Conservation (phyloP, 2,888 invertebrate species). For the Drosophila melanosoma region DNA sequence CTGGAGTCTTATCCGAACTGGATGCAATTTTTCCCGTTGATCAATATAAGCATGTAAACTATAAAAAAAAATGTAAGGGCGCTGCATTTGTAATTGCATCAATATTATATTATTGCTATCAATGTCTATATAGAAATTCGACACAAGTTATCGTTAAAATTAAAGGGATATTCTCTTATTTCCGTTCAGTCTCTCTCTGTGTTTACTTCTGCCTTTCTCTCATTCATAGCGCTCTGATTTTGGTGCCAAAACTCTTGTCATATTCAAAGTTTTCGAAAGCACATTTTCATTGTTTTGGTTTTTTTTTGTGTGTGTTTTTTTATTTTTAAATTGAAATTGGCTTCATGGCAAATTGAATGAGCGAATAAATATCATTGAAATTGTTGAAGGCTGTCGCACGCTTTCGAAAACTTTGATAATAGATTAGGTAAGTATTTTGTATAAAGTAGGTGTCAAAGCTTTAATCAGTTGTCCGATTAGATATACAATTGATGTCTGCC, state of each 20-base stretch:
- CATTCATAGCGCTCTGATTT: neutral
- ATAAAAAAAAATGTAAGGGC: neutral
- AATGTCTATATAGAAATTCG: neutral
- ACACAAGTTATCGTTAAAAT: neutral
- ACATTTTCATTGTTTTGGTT: constrained; percentile 32
- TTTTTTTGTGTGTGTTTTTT: neutral
- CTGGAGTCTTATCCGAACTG: neutral
- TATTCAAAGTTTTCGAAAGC: constrained; percentile 84
- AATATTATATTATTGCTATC: neutral
- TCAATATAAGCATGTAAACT: neutral
- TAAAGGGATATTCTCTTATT: neutral
- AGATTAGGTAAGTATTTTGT: constrained; percentile 5
- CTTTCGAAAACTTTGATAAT: constrained; percentile 85
- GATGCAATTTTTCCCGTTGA: neutral
- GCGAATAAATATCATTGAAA: constrained; percentile 77
- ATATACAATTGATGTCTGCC: constrained; percentile 38
- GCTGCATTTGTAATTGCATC: neutral
- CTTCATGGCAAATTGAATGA: constrained; percentile 11
- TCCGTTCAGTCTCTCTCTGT: neutral
- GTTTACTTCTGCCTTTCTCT: neutral
- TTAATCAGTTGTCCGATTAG: constrained; percentile 11
- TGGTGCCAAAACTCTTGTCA: constrained; percentile 13
- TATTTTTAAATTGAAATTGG: constrained; percentile 16
- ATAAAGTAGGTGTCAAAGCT: constrained; percentile 32
- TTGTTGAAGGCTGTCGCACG: constrained; percentile 84